Evolutionary conservation across 1,140 invertebrate species (phyloP).

Genomic region (Chironomus striatipennis): DNA sequence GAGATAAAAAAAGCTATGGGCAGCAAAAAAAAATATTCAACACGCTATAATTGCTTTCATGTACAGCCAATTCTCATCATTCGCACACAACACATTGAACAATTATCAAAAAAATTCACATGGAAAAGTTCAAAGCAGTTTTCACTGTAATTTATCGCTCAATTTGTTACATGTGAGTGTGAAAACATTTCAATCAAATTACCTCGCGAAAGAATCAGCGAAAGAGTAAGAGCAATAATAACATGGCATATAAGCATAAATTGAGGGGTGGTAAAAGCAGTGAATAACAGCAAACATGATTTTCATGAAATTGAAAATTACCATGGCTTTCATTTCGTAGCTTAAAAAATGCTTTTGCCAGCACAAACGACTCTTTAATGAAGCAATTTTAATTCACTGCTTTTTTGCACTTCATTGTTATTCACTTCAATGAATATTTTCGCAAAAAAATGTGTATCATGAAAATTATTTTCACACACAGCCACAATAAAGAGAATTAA

Average conservation of each 20-base stretch:
- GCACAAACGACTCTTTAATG: slow-evolving; percentile 18
- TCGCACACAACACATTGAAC: neutral
- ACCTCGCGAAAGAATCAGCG: slow-evolving; percentile 1
- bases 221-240: neutral
- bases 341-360: slow-evolving; percentile 1
- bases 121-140: neutral
- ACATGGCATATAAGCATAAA: neutral
- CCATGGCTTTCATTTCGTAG: neutral
- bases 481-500: no score
- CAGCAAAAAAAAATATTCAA: neutral
- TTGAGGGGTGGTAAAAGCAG: neutral
- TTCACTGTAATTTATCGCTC: slow-evolving; percentile 20
- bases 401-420: slow-evolving; percentile 21
- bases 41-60: slow-evolving; percentile 12
- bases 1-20: slow-evolving; percentile 13
- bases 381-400: slow-evolving; percentile 17
- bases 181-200: slow-evolving; percentile 23
- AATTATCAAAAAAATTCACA: neutral
- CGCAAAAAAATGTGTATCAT: neutral
- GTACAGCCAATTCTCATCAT: neutral
- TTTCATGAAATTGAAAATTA: slow-evolving; percentile 11
- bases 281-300: neutral
- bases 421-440: neutral
- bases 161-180: slow-evolving; percentile 21
- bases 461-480: no score